phyloP scores from a whole-genome alignment of 1,140 invertebrate species.

The Pseudoatta argentina region DNA sequence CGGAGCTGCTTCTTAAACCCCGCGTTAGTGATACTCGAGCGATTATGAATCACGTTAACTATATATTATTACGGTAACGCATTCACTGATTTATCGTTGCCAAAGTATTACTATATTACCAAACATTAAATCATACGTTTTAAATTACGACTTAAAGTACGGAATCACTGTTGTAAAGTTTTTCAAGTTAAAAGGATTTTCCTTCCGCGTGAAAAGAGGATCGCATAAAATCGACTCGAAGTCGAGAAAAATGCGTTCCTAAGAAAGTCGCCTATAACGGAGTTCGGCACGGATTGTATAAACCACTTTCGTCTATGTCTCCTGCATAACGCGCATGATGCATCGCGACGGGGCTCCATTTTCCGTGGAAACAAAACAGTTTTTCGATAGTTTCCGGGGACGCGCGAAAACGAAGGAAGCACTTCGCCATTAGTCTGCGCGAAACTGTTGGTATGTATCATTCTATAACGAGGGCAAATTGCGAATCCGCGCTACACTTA shows the following conservation, averaged over 20 bases:
- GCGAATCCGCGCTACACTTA: slow-evolving; percentile 61
- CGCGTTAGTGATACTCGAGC: slow-evolving; percentile 47
- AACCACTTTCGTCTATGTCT: slow-evolving; percentile 54
- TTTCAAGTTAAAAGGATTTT: neutral
- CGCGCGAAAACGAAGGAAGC: slow-evolving; percentile 69
- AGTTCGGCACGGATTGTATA: slow-evolving; percentile 22
- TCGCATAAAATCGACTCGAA: neutral
- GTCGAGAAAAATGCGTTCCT: slow-evolving; percentile 11
- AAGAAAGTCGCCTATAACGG: neutral
- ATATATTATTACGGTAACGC: slow-evolving; percentile 23
- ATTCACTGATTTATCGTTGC: slow-evolving; percentile 32
- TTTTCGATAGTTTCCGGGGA: slow-evolving; percentile 66
- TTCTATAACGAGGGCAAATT: slow-evolving; percentile 62
- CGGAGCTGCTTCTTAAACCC: slow-evolving; percentile 6
- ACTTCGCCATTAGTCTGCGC: slow-evolving; percentile 63
- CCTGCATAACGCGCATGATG: slow-evolving; percentile 52
- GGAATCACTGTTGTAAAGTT: slow-evolving; percentile 12
- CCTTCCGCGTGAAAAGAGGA: neutral
- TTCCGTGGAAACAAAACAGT: slow-evolving; percentile 68
- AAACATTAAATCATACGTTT: neutral
- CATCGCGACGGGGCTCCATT: slow-evolving; percentile 48
- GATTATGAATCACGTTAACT: slow-evolving; percentile 49
- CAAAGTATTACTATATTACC: neutral
- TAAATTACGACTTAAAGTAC: neutral
- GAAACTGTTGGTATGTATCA: slow-evolving; percentile 63